Base-by-base conservation (phyloP, 2,113 vertebrate genomes). In the Anthoscopus minutus region DNA sequence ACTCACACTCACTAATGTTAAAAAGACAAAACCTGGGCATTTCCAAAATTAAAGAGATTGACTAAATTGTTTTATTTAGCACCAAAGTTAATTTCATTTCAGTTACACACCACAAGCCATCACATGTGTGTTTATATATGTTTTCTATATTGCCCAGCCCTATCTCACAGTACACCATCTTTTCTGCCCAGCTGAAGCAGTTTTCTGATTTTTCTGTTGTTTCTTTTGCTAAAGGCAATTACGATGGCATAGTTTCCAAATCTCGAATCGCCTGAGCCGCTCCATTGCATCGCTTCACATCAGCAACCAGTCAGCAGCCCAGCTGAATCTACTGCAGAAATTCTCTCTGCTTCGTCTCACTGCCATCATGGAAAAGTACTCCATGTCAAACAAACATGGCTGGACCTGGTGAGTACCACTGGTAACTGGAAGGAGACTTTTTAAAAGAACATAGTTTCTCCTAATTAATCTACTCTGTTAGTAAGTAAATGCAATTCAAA, bases 341-440 rank as follows among this genome's bases (percentile, higher is more conserved):
- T 99, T 99, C 97, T 99, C 99, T 7, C 97, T 99, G 77, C 98
- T 99, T 33, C 98, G 99, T 21, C 98, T 99, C 44, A 99, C 99
- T 9, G 99, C 99, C 94, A 98, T 99, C 97, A 99, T 99, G 99
- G 99, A 99, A 96, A 99, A 98, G 78, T 98, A 99, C 95, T 99
- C 99, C 54, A 97, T 99, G 98, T 99, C 99, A 96, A 99, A 98
- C 97, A 99, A 99, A 89, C 99, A 99, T 38, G 99, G 99, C 94
- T 99, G 99, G 99, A 98, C 99, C 21, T 99, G 99, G 99, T 99
- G 56, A 97, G 99, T 98, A 65, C n/a, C 37, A 31, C 28, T 13
- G 1, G 7, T 64, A 70, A 64, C 37, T 40, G 82, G 44, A 77
- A 45, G 13, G 18, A 74, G 33, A 20, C 44, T n/a, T 89, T 85